Evolutionary conservation across 35 echinoderm and acorn worm species (phyloP), one percentile per base, ranked within the genome.

Genomic region (Eucidaris tribuloides): DNA sequence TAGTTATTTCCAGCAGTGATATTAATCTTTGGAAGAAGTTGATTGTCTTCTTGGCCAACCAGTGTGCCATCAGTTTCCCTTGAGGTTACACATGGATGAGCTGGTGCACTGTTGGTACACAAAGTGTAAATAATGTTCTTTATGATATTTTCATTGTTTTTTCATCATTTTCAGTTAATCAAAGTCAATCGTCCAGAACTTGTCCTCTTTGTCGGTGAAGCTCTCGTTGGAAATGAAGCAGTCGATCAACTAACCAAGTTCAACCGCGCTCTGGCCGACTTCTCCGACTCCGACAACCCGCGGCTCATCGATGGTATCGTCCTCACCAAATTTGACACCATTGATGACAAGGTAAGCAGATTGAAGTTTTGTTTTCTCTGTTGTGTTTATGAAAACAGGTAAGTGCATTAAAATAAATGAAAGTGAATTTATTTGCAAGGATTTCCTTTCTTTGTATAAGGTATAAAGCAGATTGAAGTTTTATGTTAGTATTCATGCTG

Each of bases 241-340:
- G 96, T 99, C 19, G 96, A 99, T 41, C 96, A 99, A 62, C 60
- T 99, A 59, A 86, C 87, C 77, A 99, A 99, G 78, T 99, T 99
- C 83, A 99, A 99, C 40, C 86, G 83, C 5, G 96, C 96, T 20
- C 70, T 93, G 33, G 96, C 96, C 14, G 96, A 99, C 60, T 87
- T 82, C 83, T 99, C 96, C 19, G 86, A 99, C 68, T 70, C 87
- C 40, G 63, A 83, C 17, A 78, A 93, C 32, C 96, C 96, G 46
- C 82, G 96, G 1, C 89, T 99, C 31, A 99, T 99, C 49, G 96
- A 99, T 87, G 96, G 91, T n/a, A 99, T 99, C 42, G 87, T 99
- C 42, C 91, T 99, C 6, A 99, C 96, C 54, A 99, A 99, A 57
- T 99, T 99, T 90, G 96, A 99, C 55, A 99, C 96, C 78, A 99